Evolutionary conservation across 2,797 vertebrate genomes (phyloP).

Genomic region (Sternotherus odoratus): DNA sequence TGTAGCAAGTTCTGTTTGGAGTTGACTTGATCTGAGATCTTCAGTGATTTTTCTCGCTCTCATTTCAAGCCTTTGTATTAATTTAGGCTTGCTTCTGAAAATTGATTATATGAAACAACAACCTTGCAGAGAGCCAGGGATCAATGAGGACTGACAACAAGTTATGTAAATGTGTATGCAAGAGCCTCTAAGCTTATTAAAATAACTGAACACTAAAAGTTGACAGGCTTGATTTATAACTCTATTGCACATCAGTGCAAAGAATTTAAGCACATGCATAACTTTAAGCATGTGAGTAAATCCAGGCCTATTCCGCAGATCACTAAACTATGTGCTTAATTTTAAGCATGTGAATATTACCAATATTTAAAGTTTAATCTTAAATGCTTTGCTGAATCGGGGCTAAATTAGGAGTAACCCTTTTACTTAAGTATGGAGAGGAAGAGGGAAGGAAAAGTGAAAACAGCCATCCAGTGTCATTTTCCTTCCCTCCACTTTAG

Average conservation of each 20-base stretch:
- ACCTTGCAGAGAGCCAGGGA: slow-evolving; percentile 14
- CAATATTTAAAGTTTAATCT: neutral
- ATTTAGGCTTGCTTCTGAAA: neutral
- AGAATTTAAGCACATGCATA: neutral
- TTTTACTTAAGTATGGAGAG: neutral
- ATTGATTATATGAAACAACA: slow-evolving; percentile 34
- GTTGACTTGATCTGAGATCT: neutral
- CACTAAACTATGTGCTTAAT: neutral
- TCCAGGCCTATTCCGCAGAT: neutral
- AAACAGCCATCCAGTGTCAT: neutral
- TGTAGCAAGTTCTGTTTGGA: neutral
- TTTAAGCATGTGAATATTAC: neutral
- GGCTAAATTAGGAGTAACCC: accelerated
- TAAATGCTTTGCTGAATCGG: neutral
- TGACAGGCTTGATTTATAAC: neutral
- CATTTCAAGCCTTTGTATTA: slow-evolving; percentile 10
- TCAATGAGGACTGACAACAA: slow-evolving; percentile 23
- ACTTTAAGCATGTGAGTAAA: neutral
- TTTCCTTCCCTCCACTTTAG: accelerated
- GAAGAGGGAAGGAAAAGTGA: neutral
- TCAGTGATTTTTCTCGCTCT: slow-evolving; percentile 15
- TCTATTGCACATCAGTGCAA: accelerated
- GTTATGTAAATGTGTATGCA: slow-evolving; percentile 22
- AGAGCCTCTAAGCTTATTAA: neutral
- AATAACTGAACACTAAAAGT: neutral